A percentile compares a stretch with the other conserved stretches of the same genome.
These are phyloP conservation scores for Apodemia duryi DNA, from an alignment of 2,888 invertebrate species.

Conservation along the genomic window DNA sequence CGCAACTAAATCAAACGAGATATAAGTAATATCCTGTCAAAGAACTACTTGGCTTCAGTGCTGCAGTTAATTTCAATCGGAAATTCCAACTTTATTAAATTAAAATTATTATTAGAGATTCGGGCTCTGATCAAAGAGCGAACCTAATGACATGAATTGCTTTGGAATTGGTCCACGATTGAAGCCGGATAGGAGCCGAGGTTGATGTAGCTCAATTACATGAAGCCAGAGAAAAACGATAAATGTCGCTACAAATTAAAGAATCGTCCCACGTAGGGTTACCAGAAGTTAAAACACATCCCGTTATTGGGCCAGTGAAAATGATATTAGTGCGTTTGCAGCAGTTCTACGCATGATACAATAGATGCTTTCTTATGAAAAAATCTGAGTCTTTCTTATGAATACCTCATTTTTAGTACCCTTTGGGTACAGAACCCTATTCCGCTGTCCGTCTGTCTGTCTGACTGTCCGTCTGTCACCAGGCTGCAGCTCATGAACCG, in stretches of 20 bases:
- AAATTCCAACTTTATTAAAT: slow-evolving; percentile 57
- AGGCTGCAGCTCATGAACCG: too few species aligned
- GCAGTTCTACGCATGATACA: too few species aligned
- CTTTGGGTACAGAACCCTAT: too few species aligned
- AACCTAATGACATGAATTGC: slow-evolving; percentile 60
- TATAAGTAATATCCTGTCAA: slow-evolving; percentile 34
- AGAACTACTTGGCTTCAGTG: slow-evolving; percentile 31
- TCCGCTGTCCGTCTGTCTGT: too few species aligned
- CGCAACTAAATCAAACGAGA: slow-evolving; percentile 27
- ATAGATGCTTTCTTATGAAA: too few species aligned
- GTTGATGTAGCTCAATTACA: slow-evolving; percentile 60
- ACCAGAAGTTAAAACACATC: slow-evolving; percentile 26
- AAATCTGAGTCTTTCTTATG: too few species aligned
- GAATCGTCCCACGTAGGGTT: slow-evolving; percentile 51
- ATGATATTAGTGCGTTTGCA: too few species aligned
- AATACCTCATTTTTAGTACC: too few species aligned
- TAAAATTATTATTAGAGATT: slow-evolving; percentile 55
- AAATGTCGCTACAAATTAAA: slow-evolving; percentile 72
- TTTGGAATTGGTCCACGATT: slow-evolving; percentile 57
- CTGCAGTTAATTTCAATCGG: slow-evolving; percentile 39
- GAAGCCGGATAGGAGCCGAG: slow-evolving; percentile 51
- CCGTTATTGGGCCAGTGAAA: too few species aligned
- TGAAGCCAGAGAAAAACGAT: slow-evolving; percentile 65
- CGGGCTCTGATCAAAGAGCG: slow-evolving; percentile 55
- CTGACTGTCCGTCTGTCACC: too few species aligned